Base-by-base conservation (phyloP, 2,113 vertebrate genomes). In the Pseudonaja textilis region DNA sequence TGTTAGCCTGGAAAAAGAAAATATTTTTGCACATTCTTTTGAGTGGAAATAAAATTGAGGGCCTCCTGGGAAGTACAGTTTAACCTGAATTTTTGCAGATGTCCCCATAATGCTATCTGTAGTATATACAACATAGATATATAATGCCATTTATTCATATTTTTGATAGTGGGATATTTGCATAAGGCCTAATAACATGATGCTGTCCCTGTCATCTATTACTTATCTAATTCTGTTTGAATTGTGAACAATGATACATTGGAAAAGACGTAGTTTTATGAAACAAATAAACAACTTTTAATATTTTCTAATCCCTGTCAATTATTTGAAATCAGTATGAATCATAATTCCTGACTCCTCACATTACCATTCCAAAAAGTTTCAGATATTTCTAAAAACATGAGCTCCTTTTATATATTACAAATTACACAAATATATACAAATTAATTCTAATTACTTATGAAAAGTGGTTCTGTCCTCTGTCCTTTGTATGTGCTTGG, bases 31-130 rank as follows among this genome's bases (percentile, higher is more conserved):
- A 89, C 42, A 23, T 59, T 59, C 45, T 23, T 85, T 54, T 54
- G 29, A 59, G 54, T 59, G 87, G 52, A 59, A 74, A 89, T 89
- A 85, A 92, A 89, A 89, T 89, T 56, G 4, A 89, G 34, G 29
- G 87, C 50, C 64, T 89, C 56, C 25, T 20, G 85, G 39, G 87
- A 92, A 89, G 9, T 85, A 6, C 22, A 85, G 25, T 22, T 89
- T 89, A 92, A 89, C 56, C 26, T 47, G 91, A 88, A 88, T 89
- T 89, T 89, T 89, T 89, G 87, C 59, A 92, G 25, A 56, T 69
- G 45, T 89, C 64, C 87, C 64, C n/a, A 29, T 42, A 16, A 50
- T 57, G 25, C 52, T 89, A 74, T 29, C 91, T 54, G 56, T 52
- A 57, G 25, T 85, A 47, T 85, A 85, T 85, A 85, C 9, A 56